Base-by-base conservation (phyloP, 2,113 vertebrate genomes). In the Chloroceryle aenea region DNA sequence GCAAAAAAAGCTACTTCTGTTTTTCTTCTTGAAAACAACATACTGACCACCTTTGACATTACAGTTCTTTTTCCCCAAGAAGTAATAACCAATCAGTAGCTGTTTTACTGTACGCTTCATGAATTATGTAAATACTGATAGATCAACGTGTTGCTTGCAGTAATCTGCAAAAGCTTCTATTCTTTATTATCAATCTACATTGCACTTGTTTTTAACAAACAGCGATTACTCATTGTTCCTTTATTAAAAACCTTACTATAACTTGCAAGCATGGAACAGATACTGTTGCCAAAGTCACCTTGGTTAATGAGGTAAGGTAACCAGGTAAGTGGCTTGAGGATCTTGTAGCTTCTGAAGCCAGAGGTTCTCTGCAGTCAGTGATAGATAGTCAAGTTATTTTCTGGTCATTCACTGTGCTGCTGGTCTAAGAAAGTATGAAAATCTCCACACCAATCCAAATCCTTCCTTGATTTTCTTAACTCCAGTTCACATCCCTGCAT, bases 401-500 rank as follows among this genome's bases (percentile, higher is more conserved):
- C 27, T n/a, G 30, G 7, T 86, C 23, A 14, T 58, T 59, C 9
- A 26, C 29, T 82, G 29, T 34, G 20, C 10, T 74, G 45, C 18
- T 18, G 13, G 29, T 29, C 56, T 79, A 83, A 64, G 27, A 55
- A 36, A 61, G 10, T 22, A n/a, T 20, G 59, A 66, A 89, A 85
- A 71, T 1, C 0, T 3, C 19, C 19, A 52, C 4, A 5, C 14
- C 32, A 83, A 26, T 8, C 3, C 0, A 0, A 25, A 5, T 25
- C 30, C 9, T 12, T 72, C 62, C 26, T 71, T 47, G 48, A 21
- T 34, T 52, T 19, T 27, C 23, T 63, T 34, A 55, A 82, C 22
- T 25, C 2, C 9, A 72, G 0, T 47, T 55, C 22, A 32, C 36
- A 47, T 0, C 1, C 17, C 36, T 36, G 36, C 69, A 53, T 25